These are phyloP conservation scores for Microtus oregoni DNA, from an alignment of 2,113 vertebrate species.

Conservation along the genomic window DNA sequence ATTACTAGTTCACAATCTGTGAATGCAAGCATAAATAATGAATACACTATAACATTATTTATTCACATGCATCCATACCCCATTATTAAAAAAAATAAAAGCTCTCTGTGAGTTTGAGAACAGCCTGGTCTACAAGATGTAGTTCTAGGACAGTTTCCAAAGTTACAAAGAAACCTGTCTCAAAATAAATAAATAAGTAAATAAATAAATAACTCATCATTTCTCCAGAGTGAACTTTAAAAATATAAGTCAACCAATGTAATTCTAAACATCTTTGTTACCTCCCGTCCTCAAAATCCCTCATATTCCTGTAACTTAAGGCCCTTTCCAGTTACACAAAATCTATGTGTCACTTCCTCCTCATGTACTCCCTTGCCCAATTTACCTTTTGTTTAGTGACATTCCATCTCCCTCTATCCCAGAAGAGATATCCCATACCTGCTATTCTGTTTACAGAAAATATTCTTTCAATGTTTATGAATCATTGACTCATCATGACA, in stretches of 20 bases:
- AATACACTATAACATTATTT: neutral
- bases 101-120: too few species aligned
- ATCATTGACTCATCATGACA: neutral
- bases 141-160: too few species aligned
- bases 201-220: neutral
- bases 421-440: neutral
- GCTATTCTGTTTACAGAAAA: neutral
- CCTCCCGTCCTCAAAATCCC: neutral
- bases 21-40: neutral
- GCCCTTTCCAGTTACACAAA: neutral
- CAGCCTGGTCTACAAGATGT: too few species aligned
- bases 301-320: neutral
- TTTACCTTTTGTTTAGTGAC: neutral
- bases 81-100: neutral
- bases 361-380: neutral
- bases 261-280: neutral
- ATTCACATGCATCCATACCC: neutral
- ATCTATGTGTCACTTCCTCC: neutral
- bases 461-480: conserved; percentile 31
- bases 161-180: too few species aligned
- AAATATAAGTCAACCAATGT: neutral
- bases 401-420: neutral
- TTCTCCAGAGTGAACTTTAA: neutral
- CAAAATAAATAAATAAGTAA: neutral
- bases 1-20: neutral